These are phyloP conservation scores for cat (Felis catus) DNA, from an alignment of 2,113 vertebrate genomes.

Conservation along the genomic window F.catus_Fca126_mat1.0 CM031416.1:36776001-36776500, in stretches of 20 bases:
- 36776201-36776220: background rate
- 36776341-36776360: background rate
- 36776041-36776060: background rate
- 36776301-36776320: background rate
- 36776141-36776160: background rate
- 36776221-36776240: background rate
- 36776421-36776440: background rate
- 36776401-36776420: background rate
- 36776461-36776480: background rate
- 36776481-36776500: background rate
- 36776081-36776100: background rate
- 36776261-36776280: background rate
- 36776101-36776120: background rate
- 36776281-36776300: background rate
- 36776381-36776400: background rate
- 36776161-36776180: background rate
- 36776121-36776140: background rate
- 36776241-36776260: background rate
- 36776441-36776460: background rate
- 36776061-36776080: background rate
- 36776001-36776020: conserved; percentile 33
- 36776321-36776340: background rate
- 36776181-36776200: background rate
- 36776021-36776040: background rate
- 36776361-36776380: background rate